Conservation (phyloP, 2,797 vertebrate genomes). For the Sebastes iracundus region DNA sequence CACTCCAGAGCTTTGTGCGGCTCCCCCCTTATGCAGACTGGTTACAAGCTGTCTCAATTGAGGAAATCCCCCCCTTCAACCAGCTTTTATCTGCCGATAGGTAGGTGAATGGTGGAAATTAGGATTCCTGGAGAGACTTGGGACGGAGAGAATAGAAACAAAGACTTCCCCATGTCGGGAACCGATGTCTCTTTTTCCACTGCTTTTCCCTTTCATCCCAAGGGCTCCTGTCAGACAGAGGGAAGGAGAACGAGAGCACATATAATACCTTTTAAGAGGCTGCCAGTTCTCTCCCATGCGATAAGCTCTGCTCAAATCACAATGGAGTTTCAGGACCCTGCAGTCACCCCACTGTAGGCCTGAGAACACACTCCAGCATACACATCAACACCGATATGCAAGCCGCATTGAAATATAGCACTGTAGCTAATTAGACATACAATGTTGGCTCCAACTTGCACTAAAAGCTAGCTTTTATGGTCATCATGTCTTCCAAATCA, state of each 20-base stretch:
- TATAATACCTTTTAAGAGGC: constrained; percentile 85
- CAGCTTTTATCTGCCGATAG: constrained; percentile 84
- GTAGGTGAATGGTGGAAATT: constrained; percentile 85
- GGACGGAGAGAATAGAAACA: constrained; percentile 84
- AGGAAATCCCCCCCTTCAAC: constrained; percentile 79
- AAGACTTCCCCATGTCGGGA: constrained; percentile 84
- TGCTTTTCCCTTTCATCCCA: constrained; percentile 81
- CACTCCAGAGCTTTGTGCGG: constrained; percentile 78
- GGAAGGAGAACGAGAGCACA: constrained; percentile 80
- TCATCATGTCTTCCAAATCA: constrained; percentile 6
- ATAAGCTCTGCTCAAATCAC: constrained; percentile 83
- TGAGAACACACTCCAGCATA: constrained; percentile 74
- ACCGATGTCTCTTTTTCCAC: constrained; percentile 82
- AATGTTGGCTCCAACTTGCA: constrained; percentile 29
- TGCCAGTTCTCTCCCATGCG: constrained; percentile 83
- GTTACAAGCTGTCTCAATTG: constrained; percentile 84
- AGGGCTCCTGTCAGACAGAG: constrained; percentile 82
- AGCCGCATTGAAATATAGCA: constrained; percentile 63
- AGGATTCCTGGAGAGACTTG: constrained; percentile 85
- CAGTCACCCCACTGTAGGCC: constrained; percentile 79
- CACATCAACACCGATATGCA: constrained; percentile 70
- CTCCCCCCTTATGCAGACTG: constrained; percentile 73
- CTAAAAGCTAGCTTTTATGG: constrained; percentile 5
- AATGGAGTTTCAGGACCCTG: constrained; percentile 81
- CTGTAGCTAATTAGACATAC: constrained; percentile 64